These are phyloP conservation scores for Orbicella faveolata DNA, from an alignment of 64 coral and sea anemone species.

Conservation along the genomic window DNA sequence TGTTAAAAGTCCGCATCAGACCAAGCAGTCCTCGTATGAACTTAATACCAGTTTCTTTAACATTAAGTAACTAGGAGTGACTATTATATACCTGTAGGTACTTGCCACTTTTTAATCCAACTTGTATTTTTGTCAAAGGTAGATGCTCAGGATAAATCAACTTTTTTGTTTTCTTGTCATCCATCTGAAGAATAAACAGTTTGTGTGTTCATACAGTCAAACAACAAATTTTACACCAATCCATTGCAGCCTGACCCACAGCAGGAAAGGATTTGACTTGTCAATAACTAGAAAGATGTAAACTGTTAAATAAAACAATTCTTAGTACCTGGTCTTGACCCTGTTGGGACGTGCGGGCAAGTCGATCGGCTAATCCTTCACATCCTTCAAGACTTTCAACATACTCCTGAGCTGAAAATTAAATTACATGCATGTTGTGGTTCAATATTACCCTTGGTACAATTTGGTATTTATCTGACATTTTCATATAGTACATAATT, in stretches of 20 bases:
- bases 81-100: constrained; percentile 69
- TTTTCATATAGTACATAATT: no score
- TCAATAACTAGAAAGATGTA: neutral
- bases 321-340: constrained; percentile 40
- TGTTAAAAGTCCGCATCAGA: no score
- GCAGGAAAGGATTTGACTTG: no score
- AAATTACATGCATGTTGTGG: neutral
- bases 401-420: constrained; percentile 79
- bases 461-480: neutral
- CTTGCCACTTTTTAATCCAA: constrained; percentile 88
- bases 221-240: neutral
- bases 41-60: no score
- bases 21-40: no score
- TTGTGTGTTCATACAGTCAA: neutral
- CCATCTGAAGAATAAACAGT: constrained; percentile 21
- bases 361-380: constrained; percentile 73
- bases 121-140: constrained; percentile 82
- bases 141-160: constrained; percentile 87
- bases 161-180: constrained; percentile 70
- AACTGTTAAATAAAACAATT: neutral
- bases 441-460: neutral
- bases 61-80: neutral
- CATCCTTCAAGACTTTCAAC: constrained; percentile 85
- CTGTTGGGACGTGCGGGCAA: constrained; percentile 48
- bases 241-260: neutral